These are phyloP conservation scores for Apamea anceps DNA, from an alignment of 2,888 invertebrate genomes.

Conservation along the genomic window DNA sequence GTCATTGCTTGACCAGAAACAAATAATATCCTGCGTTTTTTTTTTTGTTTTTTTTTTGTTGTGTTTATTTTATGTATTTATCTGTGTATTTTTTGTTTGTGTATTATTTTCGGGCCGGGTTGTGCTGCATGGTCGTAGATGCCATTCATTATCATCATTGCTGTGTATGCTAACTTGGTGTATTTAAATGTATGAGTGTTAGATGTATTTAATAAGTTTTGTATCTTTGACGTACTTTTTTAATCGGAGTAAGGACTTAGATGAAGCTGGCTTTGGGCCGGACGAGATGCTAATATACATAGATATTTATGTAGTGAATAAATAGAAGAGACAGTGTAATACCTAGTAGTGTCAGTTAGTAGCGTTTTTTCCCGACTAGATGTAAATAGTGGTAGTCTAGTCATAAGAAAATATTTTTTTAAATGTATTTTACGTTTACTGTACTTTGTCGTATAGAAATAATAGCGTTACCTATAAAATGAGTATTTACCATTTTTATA, in stretches of 20 bases:
- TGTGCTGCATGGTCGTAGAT: slow-evolving; percentile 61
- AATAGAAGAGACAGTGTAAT: background rate
- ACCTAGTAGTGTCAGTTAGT: slow-evolving; percentile 14
- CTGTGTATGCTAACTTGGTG: slow-evolving; percentile 64
- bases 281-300: background rate
- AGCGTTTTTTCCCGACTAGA: background rate
- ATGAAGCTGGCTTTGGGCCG: background rate
- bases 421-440: background rate
- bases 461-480: background rate
- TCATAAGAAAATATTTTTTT: background rate
- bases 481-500: background rate
- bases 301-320: slow-evolving; percentile 5
- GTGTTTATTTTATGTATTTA: slow-evolving; percentile 41
- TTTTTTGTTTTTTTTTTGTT: slow-evolving; percentile 58
- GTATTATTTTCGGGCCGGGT: slow-evolving; percentile 54
- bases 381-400: slow-evolving; percentile 13
- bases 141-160: slow-evolving; percentile 67
- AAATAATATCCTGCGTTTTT: slow-evolving; percentile 78
- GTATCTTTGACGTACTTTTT: slow-evolving; percentile 18
- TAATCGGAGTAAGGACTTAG: slow-evolving; percentile 10
- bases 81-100: slow-evolving; percentile 54
- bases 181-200: slow-evolving; percentile 57
- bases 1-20: slow-evolving; percentile 79
- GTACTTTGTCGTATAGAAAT: background rate
- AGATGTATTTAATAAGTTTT: slow-evolving; percentile 39